Base-by-base conservation (phyloP, 1,140 invertebrate genomes). In the Odontomachus brunneus region DNA sequence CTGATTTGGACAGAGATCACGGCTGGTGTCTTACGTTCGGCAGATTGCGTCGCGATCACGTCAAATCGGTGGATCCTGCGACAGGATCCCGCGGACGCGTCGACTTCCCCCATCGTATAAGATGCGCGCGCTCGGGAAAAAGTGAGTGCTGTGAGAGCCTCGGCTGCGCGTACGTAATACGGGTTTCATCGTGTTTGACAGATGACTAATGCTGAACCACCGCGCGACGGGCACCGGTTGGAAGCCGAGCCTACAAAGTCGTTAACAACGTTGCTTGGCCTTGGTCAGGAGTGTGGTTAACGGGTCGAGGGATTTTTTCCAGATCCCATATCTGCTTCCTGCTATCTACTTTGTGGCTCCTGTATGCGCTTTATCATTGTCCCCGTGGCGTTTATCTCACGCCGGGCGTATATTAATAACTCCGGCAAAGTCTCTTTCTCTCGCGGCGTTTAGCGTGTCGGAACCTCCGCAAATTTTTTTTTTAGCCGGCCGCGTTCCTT, bases 151-250 rank as follows among this genome's bases (percentile, higher is more conserved):
- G 33, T 62, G 51, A 59, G 75, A 57, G 49, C 7, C 82, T 67
- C 65, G 76, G 48, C 80, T 75, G 65, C 76, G 83, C 87, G 87
- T 88, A 88, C 87, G 87, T 88, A 88, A 88, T 63, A 87, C 78
- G 87, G 78, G 72, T 87, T 88, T 88, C 86, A 88, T 88, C 83
- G 87, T 78, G 71, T 87, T 88, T 88, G 87, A 88, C 78, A 84
- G 87, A 88, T 88, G 86, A 88, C 87, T 88, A 88, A 88, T 88
- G 87, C 57, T 55, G 78, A 82, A 85, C 71, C 67, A 48, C 26
- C 29, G 83, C 72, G 60, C 67, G n/a, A 65, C 29, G 49, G 60
- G 65, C 71, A 87, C 51, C 75, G 71, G 75, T 72, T 53, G 63
- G 24, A 48, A 51, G 83, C 60, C 85, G 75, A 76, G 76, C 66